Percentiles rank a stretch among this genome's conserved stretches.
Evolutionary conservation across 2,888 invertebrate species (phyloP).

Genomic region (Fragum sueziense): DNA sequence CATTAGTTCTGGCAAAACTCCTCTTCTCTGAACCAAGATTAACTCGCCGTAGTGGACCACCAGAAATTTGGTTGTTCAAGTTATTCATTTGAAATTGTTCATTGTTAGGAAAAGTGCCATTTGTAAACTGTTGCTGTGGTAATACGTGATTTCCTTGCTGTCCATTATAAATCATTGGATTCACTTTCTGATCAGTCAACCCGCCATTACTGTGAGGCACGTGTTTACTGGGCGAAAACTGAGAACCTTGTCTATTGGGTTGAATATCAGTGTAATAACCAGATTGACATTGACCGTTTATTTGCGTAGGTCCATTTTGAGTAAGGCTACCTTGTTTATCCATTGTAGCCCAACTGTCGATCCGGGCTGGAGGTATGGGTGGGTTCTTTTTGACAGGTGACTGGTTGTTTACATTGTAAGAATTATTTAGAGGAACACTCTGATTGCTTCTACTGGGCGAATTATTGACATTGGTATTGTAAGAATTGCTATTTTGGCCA

Average conservation of each 20-base stretch:
- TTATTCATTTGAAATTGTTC: slow-evolving; percentile 17
- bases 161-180: neutral
- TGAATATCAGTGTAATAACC: neutral
- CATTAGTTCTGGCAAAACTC: slow-evolving; percentile 52
- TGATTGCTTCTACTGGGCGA: too few relatives aligned
- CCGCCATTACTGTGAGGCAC: neutral
- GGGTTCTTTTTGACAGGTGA: slow-evolving; percentile 35
- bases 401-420: too few relatives aligned
- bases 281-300: slow-evolving; percentile 4
- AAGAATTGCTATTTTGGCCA: neutral
- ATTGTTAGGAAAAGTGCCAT: slow-evolving; percentile 42
- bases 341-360: slow-evolving; percentile 60
- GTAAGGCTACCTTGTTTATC: slow-evolving; percentile 29
- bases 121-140: slow-evolving; percentile 13
- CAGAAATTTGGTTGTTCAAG: neutral
- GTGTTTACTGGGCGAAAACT: neutral
- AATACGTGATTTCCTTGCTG: neutral
- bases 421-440: too few relatives aligned
- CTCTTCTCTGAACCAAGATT: slow-evolving; percentile 57
- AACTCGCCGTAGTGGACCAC: slow-evolving; percentile 45
- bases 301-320: slow-evolving; percentile 3
- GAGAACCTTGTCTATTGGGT: slow-evolving; percentile 7
- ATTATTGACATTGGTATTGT: neutral
- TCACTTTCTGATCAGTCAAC: neutral
- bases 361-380: slow-evolving; percentile 55